Conservation (phyloP, 1,140 invertebrate genomes). For the Zaprionus ornatus region DNA sequence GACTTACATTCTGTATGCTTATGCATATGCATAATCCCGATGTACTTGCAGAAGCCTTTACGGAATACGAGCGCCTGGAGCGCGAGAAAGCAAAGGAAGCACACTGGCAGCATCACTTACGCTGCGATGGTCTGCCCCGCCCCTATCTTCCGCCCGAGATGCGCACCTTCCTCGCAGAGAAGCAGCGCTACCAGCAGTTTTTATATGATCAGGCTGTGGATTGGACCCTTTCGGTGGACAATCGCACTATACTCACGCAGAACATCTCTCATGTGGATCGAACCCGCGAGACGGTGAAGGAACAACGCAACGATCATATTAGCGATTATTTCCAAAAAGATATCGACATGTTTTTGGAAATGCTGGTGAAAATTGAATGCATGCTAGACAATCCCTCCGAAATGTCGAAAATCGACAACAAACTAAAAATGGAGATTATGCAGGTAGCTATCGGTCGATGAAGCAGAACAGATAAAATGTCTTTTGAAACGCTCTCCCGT, state of each 20-base stretch:
- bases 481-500: background rate
- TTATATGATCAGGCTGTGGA: constrained; percentile 37
- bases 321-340: constrained; percentile 44
- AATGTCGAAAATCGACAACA: constrained; percentile 25
- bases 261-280: constrained; percentile 51
- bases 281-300: constrained; percentile 14
- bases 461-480: background rate
- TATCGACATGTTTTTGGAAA: constrained; percentile 39
- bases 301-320: constrained; percentile 27
- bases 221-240: constrained; percentile 64
- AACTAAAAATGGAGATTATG: constrained; percentile 41
- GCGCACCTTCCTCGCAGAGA: constrained; percentile 54
- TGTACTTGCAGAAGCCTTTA: constrained; percentile 24
- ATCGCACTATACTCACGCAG: constrained; percentile 61
- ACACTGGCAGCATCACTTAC: constrained; percentile 57
- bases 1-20: background rate
- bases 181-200: constrained; percentile 41
- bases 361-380: constrained; percentile 46
- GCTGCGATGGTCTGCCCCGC: constrained; percentile 65
- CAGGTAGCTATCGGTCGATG: constrained; percentile 20
- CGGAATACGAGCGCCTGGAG: constrained; percentile 31
- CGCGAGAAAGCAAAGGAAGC: constrained; percentile 1
- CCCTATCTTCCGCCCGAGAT: constrained; percentile 62
- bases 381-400: constrained; percentile 60
- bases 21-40: background rate